Base-by-base conservation (phyloP, 2,113 vertebrate species). In the Rhea americana region DNA sequence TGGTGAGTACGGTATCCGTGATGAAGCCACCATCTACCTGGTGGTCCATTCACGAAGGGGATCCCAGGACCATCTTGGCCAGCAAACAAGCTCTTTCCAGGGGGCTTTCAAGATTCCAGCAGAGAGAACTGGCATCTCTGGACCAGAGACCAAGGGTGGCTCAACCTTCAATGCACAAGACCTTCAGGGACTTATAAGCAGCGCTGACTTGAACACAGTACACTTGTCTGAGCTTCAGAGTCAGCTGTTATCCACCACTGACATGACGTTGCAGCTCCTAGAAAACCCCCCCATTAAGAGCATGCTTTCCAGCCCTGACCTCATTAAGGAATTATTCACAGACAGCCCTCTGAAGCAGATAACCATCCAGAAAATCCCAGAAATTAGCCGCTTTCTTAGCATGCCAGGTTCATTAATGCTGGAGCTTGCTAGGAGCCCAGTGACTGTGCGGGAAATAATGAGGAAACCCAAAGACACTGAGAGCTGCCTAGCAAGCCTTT, bases 381-480 rank as follows among this genome's bases (percentile, higher is more conserved):
- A 99, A 94, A 98, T 99, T 75, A 98, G 98, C 53, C 98, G 98
- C 91, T 98, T 99, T 98, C 98, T 99, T 55, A 99, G 98, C 97
- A 99, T 98, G 82, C 98, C 99, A 0, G 99, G 99, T 95, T 98
- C 99, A 79, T 98, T 99, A 98, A 98, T 98, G 11, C 97, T 99
- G 97, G 98, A 99, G 96, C 97, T 99, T 39, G 98, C 99, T 25
- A 97, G 98, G 78, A 99, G 99, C 94, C 99, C 98, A 3, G 98
- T 98, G 56, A 98, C 98, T 97, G 98, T 99, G 98, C 98, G 99
- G 95, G 98, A 99, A 93, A 99, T 99, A 98, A 98, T 99, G 98
- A 97, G 98, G 45, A 98, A 98, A 95, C 98, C 99, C 86, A 98
- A 99, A 88, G 97, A 98, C 39, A 98, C 98, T 3, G 96, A 98